phyloP scores from a whole-genome alignment of 2,113 vertebrate genomes.

The Brachypodius melanocephalos region DNA sequence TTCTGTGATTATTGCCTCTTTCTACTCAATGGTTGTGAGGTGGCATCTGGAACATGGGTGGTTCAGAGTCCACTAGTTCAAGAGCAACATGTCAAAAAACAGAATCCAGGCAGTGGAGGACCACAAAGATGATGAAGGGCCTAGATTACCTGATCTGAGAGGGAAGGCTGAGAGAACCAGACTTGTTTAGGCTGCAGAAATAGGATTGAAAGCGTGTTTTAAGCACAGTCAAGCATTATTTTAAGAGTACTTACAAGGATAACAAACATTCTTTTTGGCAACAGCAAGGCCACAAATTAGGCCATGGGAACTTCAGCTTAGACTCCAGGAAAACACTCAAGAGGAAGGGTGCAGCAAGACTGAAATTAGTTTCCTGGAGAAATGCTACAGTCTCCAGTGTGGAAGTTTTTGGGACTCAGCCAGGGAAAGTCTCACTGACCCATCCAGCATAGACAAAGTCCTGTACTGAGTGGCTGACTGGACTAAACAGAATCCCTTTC shows the following conservation, averaged over 20 bases:
- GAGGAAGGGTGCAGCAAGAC: not conserved
- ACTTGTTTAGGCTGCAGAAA: not conserved
- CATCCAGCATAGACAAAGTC: not conserved
- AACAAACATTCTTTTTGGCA: not conserved
- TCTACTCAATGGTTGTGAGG: not conserved
- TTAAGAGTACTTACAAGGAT: not conserved
- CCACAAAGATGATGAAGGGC: not conserved
- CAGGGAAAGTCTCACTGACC: not conserved
- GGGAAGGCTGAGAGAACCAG: not conserved
- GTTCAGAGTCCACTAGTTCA: not conserved
- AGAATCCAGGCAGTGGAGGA: not conserved
- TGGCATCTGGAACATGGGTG: not conserved
- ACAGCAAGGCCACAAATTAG: not conserved
- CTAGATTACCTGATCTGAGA: not conserved
- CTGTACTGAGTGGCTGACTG: not conserved
- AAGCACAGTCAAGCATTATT: not conserved
- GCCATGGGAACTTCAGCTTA: not conserved
- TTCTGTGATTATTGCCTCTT: not conserved
- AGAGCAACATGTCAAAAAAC: not conserved
- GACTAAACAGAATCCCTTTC: not conserved
- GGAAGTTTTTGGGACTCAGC: not conserved
- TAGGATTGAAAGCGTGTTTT: not conserved
- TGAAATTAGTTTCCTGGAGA: not conserved
- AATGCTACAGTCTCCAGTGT: accelerated
- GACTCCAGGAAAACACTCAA: not conserved